These are phyloP conservation scores for Telmatherina bonti DNA, from an alignment of 2,797 vertebrate species.

Conservation along the genomic window DNA sequence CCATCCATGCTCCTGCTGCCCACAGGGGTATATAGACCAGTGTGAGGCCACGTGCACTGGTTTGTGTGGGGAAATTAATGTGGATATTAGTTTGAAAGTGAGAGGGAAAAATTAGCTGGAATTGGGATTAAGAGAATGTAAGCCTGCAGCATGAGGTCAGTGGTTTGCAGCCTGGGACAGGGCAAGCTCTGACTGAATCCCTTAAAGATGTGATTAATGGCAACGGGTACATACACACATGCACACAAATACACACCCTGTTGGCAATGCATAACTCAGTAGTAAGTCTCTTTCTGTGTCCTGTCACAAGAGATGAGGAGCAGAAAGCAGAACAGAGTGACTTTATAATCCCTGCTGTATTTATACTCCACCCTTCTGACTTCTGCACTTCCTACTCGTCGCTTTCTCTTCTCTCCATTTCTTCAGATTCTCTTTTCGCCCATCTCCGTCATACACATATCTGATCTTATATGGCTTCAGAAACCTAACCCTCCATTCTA, in stretches of 20 bases:
- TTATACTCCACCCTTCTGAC: constrained; percentile 73
- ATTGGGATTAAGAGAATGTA: constrained; percentile 48
- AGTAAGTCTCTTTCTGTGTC: constrained; percentile 78
- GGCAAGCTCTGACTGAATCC: constrained; percentile 53
- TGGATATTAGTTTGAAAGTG: constrained; percentile 28
- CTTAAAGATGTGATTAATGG: constrained; percentile 72
- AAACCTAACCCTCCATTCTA: constrained; percentile 38
- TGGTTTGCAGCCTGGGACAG: constrained; percentile 54
- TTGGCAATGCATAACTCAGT: constrained; percentile 75
- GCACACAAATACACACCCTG: constrained; percentile 50
- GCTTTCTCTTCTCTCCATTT: constrained; percentile 51
- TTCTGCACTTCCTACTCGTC: constrained; percentile 59
- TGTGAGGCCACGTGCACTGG: constrained; percentile 17
- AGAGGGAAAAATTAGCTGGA: constrained; percentile 7
- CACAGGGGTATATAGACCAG: constrained; percentile 8
- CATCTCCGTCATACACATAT: constrained; percentile 53
- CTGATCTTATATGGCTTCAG: constrained; percentile 56
- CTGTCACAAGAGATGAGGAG: constrained; percentile 76
- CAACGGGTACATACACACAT: constrained; percentile 33
- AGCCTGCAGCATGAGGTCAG: constrained; percentile 50
- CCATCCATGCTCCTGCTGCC: constrained; percentile 62
- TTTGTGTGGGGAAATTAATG: constrained; percentile 33
- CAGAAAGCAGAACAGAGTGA: constrained; percentile 79
- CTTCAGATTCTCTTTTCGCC: constrained; percentile 51
- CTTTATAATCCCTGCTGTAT: constrained; percentile 81